Evolutionary conservation across 1,140 invertebrate species (phyloP).

Genomic region (Eriocheir sinensis): DNA sequence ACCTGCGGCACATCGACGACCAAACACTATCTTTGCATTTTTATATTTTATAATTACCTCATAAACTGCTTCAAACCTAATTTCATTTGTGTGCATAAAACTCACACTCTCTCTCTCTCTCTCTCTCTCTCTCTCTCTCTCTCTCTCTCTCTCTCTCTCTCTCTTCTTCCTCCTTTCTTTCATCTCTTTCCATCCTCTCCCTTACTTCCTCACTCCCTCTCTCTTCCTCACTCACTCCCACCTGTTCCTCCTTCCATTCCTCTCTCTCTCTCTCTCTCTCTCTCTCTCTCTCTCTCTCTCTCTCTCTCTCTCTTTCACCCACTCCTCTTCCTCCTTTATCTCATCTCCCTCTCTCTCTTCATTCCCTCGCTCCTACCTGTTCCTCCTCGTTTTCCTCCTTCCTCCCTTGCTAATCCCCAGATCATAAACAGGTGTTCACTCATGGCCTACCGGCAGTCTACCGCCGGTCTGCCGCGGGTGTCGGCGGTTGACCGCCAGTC

Average conservation of each 20-base stretch:
- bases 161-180: background rate
- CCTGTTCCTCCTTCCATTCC: background rate
- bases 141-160: background rate
- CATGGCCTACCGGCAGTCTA: too few relatives aligned
- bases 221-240: background rate
- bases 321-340: background rate
- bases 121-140: constrained; percentile 26
- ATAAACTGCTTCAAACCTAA: too few relatives aligned
- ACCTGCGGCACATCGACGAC: too few relatives aligned
- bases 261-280: background rate
- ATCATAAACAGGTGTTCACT: background rate
- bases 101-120: background rate
- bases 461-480: too few relatives aligned
- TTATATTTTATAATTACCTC: too few relatives aligned
- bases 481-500: too few relatives aligned
- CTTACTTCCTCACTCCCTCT: background rate
- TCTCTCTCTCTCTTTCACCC: background rate
- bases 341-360: background rate
- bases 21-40: too few relatives aligned
- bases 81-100: too few relatives aligned
- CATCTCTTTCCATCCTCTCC: background rate
- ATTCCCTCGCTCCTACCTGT: too few relatives aligned
- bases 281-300: constrained; percentile 9
- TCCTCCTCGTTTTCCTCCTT: too few relatives aligned
- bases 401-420: too few relatives aligned